Evolutionary conservation across 1,140 invertebrate genomes (phyloP).

Genomic region (Zelostemma sp.): DNA sequence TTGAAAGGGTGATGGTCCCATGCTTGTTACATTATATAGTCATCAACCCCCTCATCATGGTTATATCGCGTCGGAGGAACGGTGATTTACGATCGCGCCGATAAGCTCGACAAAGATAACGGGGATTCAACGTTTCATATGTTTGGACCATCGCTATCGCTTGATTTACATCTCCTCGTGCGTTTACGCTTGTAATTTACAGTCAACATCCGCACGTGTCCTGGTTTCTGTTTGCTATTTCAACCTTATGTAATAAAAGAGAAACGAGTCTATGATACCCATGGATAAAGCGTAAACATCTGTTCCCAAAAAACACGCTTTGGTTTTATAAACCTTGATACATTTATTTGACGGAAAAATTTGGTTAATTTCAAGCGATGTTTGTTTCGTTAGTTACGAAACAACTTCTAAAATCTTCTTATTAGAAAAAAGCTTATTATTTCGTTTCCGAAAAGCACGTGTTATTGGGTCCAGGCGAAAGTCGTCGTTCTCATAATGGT

Average conservation of each 20-base stretch:
- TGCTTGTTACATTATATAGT: slow-evolving; percentile 56
- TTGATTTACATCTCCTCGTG: slow-evolving; percentile 61
- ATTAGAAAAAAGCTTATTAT: too few relatives aligned
- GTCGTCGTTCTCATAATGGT: slow-evolving; percentile 31
- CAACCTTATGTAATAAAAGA: too few relatives aligned
- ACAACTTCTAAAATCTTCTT: too few relatives aligned
- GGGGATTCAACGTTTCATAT: slow-evolving; percentile 47
- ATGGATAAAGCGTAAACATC: too few relatives aligned
- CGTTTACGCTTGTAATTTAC: slow-evolving; percentile 60
- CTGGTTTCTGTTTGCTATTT: too few relatives aligned
- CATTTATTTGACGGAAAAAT: too few relatives aligned
- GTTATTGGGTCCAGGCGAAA: slow-evolving; percentile 39
- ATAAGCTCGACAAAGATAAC: slow-evolving; percentile 62
- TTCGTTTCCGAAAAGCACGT: slow-evolving; percentile 15
- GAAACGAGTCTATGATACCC: too few relatives aligned
- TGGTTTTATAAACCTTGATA: too few relatives aligned
- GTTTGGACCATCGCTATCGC: slow-evolving; percentile 37
- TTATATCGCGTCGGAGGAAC: slow-evolving; percentile 44
- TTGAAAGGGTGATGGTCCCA: slow-evolving; percentile 38
- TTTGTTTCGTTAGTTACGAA: too few relatives aligned
- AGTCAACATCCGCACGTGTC: slow-evolving; percentile 15
- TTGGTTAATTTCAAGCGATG: too few relatives aligned
- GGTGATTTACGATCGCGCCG: slow-evolving; percentile 64
- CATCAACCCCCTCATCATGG: slow-evolving; percentile 59
- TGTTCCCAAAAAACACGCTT: too few relatives aligned